Conservation (phyloP, 2,797 vertebrate genomes). For the Acanthurus tractus region DNA sequence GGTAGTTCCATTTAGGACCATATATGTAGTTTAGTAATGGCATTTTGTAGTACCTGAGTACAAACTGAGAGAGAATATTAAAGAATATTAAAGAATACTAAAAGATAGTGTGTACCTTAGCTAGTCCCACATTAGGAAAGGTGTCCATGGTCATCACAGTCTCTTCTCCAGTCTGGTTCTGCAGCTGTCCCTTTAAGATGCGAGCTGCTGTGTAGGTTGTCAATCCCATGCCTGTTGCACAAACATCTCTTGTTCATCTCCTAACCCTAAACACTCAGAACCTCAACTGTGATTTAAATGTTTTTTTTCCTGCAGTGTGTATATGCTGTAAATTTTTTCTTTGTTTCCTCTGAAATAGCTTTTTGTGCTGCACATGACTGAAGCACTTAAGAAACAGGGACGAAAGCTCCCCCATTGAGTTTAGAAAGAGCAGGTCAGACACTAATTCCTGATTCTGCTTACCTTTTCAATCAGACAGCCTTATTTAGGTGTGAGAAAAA, state of each 20-base stretch:
- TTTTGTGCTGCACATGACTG: neutral
- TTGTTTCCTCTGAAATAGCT: constrained; percentile 8
- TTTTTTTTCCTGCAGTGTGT: neutral
- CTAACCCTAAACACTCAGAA: neutral
- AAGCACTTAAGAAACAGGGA: neutral
- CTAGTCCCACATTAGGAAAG: constrained; percentile 83
- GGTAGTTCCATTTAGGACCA: no score
- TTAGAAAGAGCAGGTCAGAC: constrained; percentile 4
- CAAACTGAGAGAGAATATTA: no score
- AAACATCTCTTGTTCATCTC: neutral
- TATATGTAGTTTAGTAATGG: no score
- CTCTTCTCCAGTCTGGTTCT: constrained; percentile 83
- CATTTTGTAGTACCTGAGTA: no score
- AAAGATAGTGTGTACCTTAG: constrained; percentile 73
- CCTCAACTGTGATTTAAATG: neutral
- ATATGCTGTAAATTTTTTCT: neutral
- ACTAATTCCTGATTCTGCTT: constrained; percentile 10
- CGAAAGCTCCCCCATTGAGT: neutral
- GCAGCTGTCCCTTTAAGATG: constrained; percentile 87
- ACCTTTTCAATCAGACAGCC: neutral
- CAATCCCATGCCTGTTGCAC: constrained; percentile 84
- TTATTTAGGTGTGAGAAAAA: neutral
- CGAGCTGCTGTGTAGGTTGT: constrained; percentile 85
- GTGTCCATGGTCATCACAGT: constrained; percentile 88
- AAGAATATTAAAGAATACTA: no score